Evolutionary conservation across 2,797 vertebrate genomes (phyloP).

Genomic region (Glyptemys insculpta): DNA sequence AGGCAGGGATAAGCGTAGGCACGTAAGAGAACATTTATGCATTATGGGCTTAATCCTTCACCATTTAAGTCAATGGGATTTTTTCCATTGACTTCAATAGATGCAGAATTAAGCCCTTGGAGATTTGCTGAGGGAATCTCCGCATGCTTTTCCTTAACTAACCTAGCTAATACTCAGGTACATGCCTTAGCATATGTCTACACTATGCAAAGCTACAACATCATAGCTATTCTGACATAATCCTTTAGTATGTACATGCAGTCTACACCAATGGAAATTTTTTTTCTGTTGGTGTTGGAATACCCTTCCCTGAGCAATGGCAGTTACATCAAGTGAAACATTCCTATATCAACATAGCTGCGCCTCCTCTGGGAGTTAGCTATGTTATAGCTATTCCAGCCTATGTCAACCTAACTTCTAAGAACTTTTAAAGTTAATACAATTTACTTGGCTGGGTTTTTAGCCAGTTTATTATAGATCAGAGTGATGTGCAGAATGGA

Average conservation of each 20-base stretch:
- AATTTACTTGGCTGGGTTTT: too few relatives aligned
- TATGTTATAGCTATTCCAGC: not conserved
- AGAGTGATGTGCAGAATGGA: too few relatives aligned
- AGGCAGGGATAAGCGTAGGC: not conserved
- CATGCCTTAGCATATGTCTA: not conserved
- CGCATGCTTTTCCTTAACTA: not conserved
- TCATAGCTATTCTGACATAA: not conserved
- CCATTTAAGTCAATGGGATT: not conserved
- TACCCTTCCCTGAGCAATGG: not conserved
- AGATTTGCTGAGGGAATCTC: not conserved
- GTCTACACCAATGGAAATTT: not conserved
- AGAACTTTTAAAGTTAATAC: not conserved
- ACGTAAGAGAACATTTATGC: not conserved
- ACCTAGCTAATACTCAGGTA: not conserved
- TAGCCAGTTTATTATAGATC: too few relatives aligned
- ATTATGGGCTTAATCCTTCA: not conserved
- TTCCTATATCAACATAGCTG: not conserved
- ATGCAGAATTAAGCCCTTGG: not conserved
- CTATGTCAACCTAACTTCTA: not conserved
- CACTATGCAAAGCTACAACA: not conserved
- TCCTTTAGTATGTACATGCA: not conserved
- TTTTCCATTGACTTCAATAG: not conserved
- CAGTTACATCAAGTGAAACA: not conserved
- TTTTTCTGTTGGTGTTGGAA: not conserved
- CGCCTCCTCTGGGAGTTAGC: not conserved